Evolutionary conservation across 2,888 invertebrate genomes (phyloP).

Genomic region (Heterodera filipjevi): DNA sequence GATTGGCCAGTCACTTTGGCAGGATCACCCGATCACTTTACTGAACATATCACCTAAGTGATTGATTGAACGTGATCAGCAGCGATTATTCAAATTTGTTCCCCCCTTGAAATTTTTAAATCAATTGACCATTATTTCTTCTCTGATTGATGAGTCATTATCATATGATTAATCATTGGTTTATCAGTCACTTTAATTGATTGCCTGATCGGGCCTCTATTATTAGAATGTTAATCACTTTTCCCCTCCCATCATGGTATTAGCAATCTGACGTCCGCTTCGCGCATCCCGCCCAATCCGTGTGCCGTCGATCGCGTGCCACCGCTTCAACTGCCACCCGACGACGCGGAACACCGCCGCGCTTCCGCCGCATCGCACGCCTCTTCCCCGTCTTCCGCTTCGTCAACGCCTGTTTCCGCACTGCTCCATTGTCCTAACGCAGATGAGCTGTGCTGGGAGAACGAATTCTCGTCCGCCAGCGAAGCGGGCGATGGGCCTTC

Average conservation of each 20-base stretch:
- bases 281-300: conserved; percentile 5
- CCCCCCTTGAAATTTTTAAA: too few relatives aligned
- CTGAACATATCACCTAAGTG: too few relatives aligned
- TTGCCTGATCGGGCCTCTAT: too few relatives aligned
- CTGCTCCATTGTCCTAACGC: conserved; percentile 19
- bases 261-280: conserved; percentile 12
- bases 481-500: background rate
- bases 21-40: too few relatives aligned
- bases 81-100: too few relatives aligned
- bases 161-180: too few relatives aligned
- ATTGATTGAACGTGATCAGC: too few relatives aligned
- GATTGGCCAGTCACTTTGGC: background rate
- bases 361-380: background rate
- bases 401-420: conserved; percentile 4
- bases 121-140: too few relatives aligned
- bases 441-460: conserved; percentile 27
- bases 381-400: background rate
- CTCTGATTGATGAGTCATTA: too few relatives aligned
- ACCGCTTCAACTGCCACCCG: background rate
- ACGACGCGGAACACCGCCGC: background rate
- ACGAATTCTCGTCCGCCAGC: conserved; percentile 21
- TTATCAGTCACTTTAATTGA: too few relatives aligned
- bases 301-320: conserved; percentile 12
- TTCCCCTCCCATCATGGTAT: background rate
- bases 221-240: background rate